Conservation (phyloP, 2,113 vertebrate genomes). For the Trematocara variabile region DNA sequence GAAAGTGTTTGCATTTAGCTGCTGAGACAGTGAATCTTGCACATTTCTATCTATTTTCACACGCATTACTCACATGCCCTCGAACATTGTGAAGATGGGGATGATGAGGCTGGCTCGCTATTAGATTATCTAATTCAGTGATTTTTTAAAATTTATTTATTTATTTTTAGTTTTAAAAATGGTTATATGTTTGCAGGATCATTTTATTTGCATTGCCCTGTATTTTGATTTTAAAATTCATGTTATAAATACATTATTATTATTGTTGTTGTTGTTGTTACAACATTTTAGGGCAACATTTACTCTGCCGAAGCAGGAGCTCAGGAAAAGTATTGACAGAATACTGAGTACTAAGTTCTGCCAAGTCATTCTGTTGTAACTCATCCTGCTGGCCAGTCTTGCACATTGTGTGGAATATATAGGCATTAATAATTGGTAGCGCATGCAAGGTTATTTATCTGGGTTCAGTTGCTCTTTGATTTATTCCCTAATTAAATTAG, state of each 20-base stretch:
- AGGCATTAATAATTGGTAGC: neutral
- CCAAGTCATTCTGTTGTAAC: neutral
- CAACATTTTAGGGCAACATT: neutral
- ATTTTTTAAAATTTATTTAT: neutral
- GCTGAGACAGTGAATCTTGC: neutral
- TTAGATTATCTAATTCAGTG: neutral
- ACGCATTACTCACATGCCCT: neutral
- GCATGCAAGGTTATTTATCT: neutral
- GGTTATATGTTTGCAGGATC: too few relatives aligned
- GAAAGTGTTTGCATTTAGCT: neutral
- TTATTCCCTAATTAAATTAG: conserved; percentile 1
- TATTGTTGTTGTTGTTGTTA: fast-evolving
- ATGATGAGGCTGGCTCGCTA: neutral
- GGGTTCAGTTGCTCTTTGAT: neutral
- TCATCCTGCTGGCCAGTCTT: neutral
- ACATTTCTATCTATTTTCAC: neutral
- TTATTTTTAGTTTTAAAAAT: neutral
- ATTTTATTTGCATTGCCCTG: neutral
- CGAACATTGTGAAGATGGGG: neutral
- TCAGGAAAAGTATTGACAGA: neutral
- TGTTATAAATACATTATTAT: neutral
- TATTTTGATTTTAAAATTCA: neutral
- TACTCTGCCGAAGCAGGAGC: neutral
- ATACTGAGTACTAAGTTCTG: neutral
- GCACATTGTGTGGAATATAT: neutral